Conservation (phyloP, 2,113 vertebrate genomes). For the Ceratotherium simum region DNA sequence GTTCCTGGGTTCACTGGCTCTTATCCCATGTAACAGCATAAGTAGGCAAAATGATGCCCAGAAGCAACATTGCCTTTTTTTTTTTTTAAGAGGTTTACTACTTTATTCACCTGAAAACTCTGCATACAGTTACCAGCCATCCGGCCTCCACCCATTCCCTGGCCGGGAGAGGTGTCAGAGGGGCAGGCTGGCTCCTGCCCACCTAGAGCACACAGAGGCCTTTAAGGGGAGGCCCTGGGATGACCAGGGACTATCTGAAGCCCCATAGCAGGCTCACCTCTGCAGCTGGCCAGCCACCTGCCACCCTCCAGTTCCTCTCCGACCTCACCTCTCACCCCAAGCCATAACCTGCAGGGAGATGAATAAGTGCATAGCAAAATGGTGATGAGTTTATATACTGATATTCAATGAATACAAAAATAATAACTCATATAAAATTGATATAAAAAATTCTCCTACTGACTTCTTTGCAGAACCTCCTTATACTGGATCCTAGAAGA, state of each 20-base stretch:
- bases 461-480: not conserved
- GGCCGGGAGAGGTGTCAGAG: too few species aligned
- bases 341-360: not conserved
- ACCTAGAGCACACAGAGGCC: too few species aligned
- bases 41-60: not conserved
- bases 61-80: not conserved
- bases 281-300: too few species aligned
- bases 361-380: not conserved
- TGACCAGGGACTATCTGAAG: too few species aligned
- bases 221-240: too few species aligned
- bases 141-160: too few species aligned
- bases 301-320: too few species aligned
- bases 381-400: not conserved
- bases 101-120: too few species aligned
- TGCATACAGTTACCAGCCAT: too few species aligned
- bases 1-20: not conserved
- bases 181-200: too few species aligned
- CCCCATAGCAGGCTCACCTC: too few species aligned
- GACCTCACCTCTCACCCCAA: not conserved
- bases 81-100: too few species aligned
- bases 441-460: not conserved
- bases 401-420: not conserved
- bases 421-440: not conserved
- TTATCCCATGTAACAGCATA: not conserved
- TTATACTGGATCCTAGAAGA: not conserved